Evolutionary conservation across 2,888 invertebrate species (phyloP).

Genomic region (Villa cingulata): DNA sequence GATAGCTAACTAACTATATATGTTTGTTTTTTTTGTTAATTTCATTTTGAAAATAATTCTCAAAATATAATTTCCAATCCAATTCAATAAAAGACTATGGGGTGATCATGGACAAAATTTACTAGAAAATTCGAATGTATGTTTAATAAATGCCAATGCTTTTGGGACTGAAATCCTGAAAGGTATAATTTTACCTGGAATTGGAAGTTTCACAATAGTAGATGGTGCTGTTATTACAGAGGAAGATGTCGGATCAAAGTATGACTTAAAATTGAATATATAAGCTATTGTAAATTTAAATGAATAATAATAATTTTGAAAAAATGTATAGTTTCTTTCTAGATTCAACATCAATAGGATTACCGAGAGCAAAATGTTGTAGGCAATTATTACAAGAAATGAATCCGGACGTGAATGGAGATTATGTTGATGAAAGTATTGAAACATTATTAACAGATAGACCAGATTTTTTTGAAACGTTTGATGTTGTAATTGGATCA

Average conservation of each 20-base stretch:
- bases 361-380: constrained; percentile 71
- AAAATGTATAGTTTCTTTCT: constrained; percentile 67
- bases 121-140: constrained; percentile 79
- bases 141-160: constrained; percentile 85
- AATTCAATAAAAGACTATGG: constrained; percentile 59
- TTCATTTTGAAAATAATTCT: neutral
- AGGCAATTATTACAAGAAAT: constrained; percentile 73
- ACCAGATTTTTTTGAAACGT: constrained; percentile 76
- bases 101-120: constrained; percentile 93
- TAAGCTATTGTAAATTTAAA: too few relatives aligned
- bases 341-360: constrained; percentile 64
- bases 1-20: too few relatives aligned
- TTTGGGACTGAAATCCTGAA: constrained; percentile 92
- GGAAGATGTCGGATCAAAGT: constrained; percentile 91
- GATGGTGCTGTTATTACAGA: constrained; percentile 72
- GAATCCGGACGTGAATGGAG: constrained; percentile 85
- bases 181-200: constrained; percentile 86
- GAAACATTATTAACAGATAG: constrained; percentile 74
- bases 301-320: too few relatives aligned
- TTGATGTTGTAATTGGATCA: constrained; percentile 55
- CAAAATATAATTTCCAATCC: neutral
- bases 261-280: too few relatives aligned
- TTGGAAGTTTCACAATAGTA: constrained; percentile 82
- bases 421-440: constrained; percentile 78
- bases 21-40: too few relatives aligned